Evolutionary conservation across 2,888 invertebrate genomes (phyloP), one percentile per base, ranked within the genome.

Genomic region (Tortricodes alternella): DNA sequence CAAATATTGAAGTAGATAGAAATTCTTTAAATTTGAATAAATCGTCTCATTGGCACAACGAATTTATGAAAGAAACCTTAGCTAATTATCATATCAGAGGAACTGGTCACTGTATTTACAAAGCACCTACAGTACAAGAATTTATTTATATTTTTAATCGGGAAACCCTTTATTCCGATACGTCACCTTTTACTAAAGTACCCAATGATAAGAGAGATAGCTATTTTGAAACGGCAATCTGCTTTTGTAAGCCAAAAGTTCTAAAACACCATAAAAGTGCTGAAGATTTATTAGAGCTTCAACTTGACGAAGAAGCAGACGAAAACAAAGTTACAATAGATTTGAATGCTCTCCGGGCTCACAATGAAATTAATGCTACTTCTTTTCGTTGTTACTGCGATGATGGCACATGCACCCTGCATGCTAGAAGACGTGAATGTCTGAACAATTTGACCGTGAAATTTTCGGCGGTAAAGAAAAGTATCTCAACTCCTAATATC

Each of bases 301-400:
- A 62, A 38, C 61, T 65, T 58, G 68, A 75, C 53, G 68, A 74
- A 23, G 38, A 50, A 13, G 16, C 18, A 3, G 74, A 76, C 53
- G 78, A 80, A 53, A 78, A 75, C 53, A 74, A 71, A 61, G 85
- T 85, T 6, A 69, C 65, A 2, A 86, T 87, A 58, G 84, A 89
- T 60, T 60, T 82, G 8, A 75, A 79, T 34, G 78, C 68, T 8
- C 67, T 88, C 6, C 80, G 66, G 56, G 74, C 73, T 57, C 73
- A 62, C 62, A 66, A 72, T 18, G 85, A 89, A 70, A 71, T 87
- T 39, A 62, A 70, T 9, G 66, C 80, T 7, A 78, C 89, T 2
- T 85, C 86, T 7, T 91, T 91, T 63, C 80, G 80, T 63, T 91
- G 91, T 65, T 91, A 87, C 62, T 91, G 91, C 65, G 89, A 85